Evolutionary conservation across 2,113 vertebrate species (phyloP), one percentile per base, ranked within the genome.

Genomic region (Marmota monax): DNA sequence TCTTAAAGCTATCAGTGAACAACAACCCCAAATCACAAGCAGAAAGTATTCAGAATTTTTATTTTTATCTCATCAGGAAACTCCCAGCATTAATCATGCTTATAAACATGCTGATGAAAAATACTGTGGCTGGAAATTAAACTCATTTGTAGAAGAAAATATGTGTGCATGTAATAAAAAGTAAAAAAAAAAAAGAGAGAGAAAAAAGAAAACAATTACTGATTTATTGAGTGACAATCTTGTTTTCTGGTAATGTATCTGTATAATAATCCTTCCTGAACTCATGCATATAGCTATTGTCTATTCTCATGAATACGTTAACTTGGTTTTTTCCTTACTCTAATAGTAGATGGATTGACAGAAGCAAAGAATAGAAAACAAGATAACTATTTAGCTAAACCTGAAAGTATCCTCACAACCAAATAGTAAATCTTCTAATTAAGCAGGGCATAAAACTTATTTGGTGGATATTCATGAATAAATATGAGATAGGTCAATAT

Each of bases 61-160:
- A 93, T 95, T 97, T 98, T 95, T 92, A 73, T 90, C 80, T 93
- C 90, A 70, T 92, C 37, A 88, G 90, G 67, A 95, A 95, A 96
- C 61, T 69, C 37, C 77, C 58, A 92, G 51, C n/a, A 84, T 72
- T 87, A 74, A 95, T 65, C 48, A 88, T 82, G 37, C 37, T 94
- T 78, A 74, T 73, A 96, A 93, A 92, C 53, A 90, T 56, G 14
- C 4, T 45, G 7, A 82, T 88, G 48, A 95, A 84, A 83, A 96
- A 83, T 61, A 90, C 1, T 63, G 11, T 76, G 63, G 8, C 51
- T 97, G 39, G 42, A 86, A 58, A 82, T 13, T 51, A 45, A 95
- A 82, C 13, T 84, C 90, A 97, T 93, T 92, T 95, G 39, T 80
- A 79, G 37, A 1, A 79, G 5, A 78, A 79, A 95, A 95, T 89